phyloP scores from a whole-genome alignment of 2,113 vertebrate species.

The Lonchura striata region DNA sequence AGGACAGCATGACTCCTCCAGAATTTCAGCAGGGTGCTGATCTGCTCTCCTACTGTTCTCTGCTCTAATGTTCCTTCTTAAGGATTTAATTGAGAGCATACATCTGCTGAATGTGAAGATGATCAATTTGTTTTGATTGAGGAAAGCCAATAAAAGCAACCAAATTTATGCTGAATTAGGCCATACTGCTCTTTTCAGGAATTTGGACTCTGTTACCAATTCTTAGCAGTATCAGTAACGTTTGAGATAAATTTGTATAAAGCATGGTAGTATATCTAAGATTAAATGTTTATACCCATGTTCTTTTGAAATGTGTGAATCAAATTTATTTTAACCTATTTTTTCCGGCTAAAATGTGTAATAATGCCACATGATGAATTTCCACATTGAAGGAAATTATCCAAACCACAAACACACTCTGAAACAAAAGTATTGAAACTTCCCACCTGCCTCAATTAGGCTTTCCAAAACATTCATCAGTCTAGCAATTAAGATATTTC shows the following conservation, averaged over 20 bases:
- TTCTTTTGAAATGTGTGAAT: background rate
- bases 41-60: background rate
- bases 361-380: accelerated
- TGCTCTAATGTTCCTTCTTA: background rate
- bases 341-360: background rate
- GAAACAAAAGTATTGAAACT: background rate
- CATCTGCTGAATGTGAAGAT: background rate
- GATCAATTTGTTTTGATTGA: background rate
- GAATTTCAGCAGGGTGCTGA: background rate
- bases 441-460: background rate
- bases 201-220: background rate
- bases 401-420: background rate
- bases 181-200: background rate
- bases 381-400: background rate
- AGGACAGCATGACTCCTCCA: background rate
- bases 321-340: background rate
- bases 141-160: background rate
- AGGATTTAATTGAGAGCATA: background rate
- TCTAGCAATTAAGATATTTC: background rate
- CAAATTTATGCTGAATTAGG: background rate
- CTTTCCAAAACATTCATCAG: background rate
- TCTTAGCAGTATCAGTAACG: background rate
- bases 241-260: background rate
- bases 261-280: background rate
- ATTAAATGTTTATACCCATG: background rate